phyloP scores from a whole-genome alignment of 1,140 invertebrate species.

The Listronotus oregonensis region DNA sequence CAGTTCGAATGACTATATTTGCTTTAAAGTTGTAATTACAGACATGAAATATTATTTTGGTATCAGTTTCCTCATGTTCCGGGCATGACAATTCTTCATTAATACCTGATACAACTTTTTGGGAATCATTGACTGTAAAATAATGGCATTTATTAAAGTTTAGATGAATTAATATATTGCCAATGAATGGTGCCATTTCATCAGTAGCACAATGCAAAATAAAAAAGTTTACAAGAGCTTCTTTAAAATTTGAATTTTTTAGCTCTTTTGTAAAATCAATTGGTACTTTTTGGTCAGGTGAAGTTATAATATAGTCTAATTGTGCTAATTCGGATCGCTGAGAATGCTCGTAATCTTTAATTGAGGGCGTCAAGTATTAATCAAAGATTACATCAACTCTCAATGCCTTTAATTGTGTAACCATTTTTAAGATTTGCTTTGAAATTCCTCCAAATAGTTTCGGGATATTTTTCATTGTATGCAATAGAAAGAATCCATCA shows the following conservation, averaged over 20 bases:
- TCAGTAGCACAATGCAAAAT: conserved; percentile 31
- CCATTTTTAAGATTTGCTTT: too few species aligned
- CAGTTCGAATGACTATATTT: conserved; percentile 42
- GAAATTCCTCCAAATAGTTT: too few species aligned
- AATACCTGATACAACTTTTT: conserved; percentile 19
- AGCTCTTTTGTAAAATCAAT: conserved; percentile 25
- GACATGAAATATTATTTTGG: conserved; percentile 45
- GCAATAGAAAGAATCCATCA: too few species aligned
- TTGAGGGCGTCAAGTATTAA: too few species aligned
- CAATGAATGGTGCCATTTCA: conserved; percentile 37
- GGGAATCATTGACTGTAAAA: conserved; percentile 3
- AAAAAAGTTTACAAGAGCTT: conserved; percentile 32
- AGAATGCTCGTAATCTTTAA: too few species aligned
- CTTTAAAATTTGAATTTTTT: conserved; percentile 17
- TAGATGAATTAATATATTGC: conserved; percentile 28
- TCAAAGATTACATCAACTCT: too few species aligned
- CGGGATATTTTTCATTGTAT: too few species aligned
- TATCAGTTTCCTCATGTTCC: conserved; percentile 51
- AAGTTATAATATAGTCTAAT: too few species aligned
- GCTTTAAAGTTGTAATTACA: conserved; percentile 38
- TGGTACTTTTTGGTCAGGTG: not conserved
- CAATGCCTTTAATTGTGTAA: too few species aligned
- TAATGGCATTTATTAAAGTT: conserved; percentile 26
- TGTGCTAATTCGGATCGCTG: too few species aligned
- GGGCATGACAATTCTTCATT: conserved; percentile 41